Evolutionary conservation across 2,888 invertebrate genomes (phyloP).

Genomic region (Andrena flavipes): DNA sequence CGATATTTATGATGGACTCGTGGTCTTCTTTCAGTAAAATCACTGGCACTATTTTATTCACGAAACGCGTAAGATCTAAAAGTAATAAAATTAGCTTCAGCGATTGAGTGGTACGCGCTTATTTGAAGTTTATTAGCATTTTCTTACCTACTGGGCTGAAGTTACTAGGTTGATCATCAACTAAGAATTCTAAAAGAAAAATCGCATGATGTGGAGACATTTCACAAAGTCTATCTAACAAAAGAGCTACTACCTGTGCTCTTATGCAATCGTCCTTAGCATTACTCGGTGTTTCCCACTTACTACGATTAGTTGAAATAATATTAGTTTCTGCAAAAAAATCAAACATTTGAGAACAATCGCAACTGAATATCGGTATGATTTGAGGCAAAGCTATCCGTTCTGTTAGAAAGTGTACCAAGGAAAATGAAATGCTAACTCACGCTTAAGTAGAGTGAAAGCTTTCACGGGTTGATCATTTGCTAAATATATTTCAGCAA

Average conservation of each 20-base stretch:
- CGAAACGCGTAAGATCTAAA: slow-evolving; percentile 70
- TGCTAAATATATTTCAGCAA: slow-evolving; percentile 78
- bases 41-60: slow-evolving; percentile 67
- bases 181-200: slow-evolving; percentile 71
- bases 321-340: slow-evolving; percentile 74
- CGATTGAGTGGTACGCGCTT: not conserved
- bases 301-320: slow-evolving; percentile 62
- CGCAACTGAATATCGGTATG: not conserved
- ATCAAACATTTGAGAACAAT: slow-evolving; percentile 9
- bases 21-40: slow-evolving; percentile 55
- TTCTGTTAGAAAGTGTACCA: not conserved
- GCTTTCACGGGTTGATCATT: slow-evolving; percentile 76
- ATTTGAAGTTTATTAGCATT: not conserved
- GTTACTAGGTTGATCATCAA: slow-evolving; percentile 72
- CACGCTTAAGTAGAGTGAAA: slow-evolving; percentile 75
- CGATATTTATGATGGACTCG: slow-evolving; percentile 60
- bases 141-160: slow-evolving; percentile 77
- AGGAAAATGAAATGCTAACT: slow-evolving; percentile 58
- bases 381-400: not conserved
- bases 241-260: slow-evolving; percentile 66
- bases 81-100: slow-evolving; percentile 24
- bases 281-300: slow-evolving; percentile 70
- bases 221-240: slow-evolving; percentile 72
- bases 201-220: slow-evolving; percentile 68
- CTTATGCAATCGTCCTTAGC: slow-evolving; percentile 66